A percentile compares a stretch with the other conserved stretches of the same genome.
Evolutionary conservation across 2,113 vertebrate genomes (phyloP).

Genomic region (Seriola aureovittata): DNA sequence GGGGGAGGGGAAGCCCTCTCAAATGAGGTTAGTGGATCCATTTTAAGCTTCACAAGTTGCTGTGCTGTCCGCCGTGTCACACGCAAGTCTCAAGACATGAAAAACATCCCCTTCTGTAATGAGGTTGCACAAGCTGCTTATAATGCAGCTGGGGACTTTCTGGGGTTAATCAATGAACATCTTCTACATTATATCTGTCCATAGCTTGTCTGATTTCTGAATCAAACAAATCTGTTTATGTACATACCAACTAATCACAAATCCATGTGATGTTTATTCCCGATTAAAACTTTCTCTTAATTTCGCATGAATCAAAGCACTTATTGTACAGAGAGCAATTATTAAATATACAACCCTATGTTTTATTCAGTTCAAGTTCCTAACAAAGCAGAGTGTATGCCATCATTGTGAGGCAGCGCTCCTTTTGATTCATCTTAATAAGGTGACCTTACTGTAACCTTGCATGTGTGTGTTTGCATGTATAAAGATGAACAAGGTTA

Average conservation of each 20-base stretch:
- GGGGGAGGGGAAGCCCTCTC: conserved; percentile 79
- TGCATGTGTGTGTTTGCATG: conserved; percentile 31
- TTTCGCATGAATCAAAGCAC: not conserved
- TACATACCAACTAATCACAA: not conserved
- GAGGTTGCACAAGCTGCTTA: conserved; percentile 73
- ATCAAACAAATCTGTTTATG: conserved; percentile 31
- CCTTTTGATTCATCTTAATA: conserved; percentile 44
- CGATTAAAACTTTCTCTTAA: conserved; percentile 13
- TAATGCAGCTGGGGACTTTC: conserved; percentile 68
- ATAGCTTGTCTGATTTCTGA: conserved; percentile 34
- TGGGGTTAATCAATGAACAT: conserved; percentile 74
- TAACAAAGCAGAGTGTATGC: not conserved
- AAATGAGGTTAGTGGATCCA: conserved; percentile 86
- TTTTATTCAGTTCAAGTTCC: not conserved
- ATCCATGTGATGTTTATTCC: conserved; percentile 36
- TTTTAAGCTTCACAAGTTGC: conserved; percentile 84
- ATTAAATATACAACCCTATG: not conserved
- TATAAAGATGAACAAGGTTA: conserved; percentile 27
- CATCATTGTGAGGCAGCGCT: conserved; percentile 7
- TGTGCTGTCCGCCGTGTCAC: conserved; percentile 81
- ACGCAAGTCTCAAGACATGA: conserved; percentile 76
- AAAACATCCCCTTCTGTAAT: conserved; percentile 75
- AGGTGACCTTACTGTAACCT: conserved; percentile 51
- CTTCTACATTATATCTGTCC: conserved; percentile 57
- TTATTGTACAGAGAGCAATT: not conserved